Base-by-base conservation (phyloP, 2,113 vertebrate species). In the Irena cyanogastra region DNA sequence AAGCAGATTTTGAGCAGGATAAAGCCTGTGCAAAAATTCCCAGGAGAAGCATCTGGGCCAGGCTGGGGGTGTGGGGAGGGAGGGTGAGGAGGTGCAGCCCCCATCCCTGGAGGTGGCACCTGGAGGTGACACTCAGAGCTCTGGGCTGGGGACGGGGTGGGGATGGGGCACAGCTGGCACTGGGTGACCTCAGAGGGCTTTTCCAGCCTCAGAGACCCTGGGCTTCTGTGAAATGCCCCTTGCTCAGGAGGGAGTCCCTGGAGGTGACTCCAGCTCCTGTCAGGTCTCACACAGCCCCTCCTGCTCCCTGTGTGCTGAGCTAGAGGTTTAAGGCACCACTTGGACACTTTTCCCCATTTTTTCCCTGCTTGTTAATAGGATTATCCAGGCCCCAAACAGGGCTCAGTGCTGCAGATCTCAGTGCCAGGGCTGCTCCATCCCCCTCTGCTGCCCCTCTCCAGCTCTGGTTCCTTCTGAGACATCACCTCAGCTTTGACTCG, bases 371-470 rank as follows among this genome's bases (percentile, higher is more conserved):
- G 23, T 53, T 47, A 23, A 76, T 3, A 20, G 49, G 41, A 39
- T 81, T 2, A 1, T 27, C 35, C 71, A 9, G 9, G 52, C 28
- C 85, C 63, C 70, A 52, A 10, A 47, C 23, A 7, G 2, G 4
- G 11, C 2, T 13, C 14, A 18, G 63, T 9, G 28, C 87, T 30
- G 15, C 0, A 21, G 56, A 13, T 35, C 0, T 0, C 8, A 30
- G 57, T 5, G 0, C 44, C 72, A 41, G 56, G 13, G 39, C 52
- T 86, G 66, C 41, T 77, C 47, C 63, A 4, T 49, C 45, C 59
- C 47, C 54, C n/a, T 22, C 27, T 63, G 74, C 87, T 79, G 70
- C 52, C 45, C 45, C 42, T 86, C 71, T 42, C 28, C 2, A 4
- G 10, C 22, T 45, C 18, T 13, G 2, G 52, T 28, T 90, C 83